These are phyloP conservation scores for Caprella mutica DNA, from an alignment of 2,888 invertebrate genomes.

Conservation along the genomic window DNA sequence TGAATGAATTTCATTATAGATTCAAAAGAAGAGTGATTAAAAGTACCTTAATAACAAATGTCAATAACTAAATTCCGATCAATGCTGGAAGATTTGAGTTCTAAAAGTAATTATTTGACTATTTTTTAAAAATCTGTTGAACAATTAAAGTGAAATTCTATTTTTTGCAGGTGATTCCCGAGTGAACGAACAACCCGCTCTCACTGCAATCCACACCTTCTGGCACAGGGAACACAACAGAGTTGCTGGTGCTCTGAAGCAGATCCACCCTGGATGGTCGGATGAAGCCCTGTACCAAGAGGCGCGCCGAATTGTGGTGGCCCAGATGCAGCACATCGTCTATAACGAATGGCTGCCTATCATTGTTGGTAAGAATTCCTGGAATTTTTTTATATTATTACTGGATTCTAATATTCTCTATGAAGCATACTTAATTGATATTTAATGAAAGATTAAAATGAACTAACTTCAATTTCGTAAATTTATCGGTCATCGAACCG, in stretches of 20 bases:
- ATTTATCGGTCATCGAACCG: no score
- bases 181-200: slow-evolving; percentile 50
- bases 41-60: not conserved
- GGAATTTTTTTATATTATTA: no score
- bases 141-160: not conserved
- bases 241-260: slow-evolving; percentile 40
- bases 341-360: slow-evolving; percentile 48
- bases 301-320: slow-evolving; percentile 44
- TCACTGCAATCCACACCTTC: slow-evolving; percentile 60
- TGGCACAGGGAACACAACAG: slow-evolving; percentile 48
- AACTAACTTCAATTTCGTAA: no score
- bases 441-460: no score
- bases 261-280: slow-evolving; percentile 44
- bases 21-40: not conserved
- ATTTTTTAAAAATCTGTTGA: not conserved
- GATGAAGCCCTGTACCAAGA: slow-evolving; percentile 47
- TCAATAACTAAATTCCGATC: not conserved
- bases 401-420: no score
- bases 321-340: slow-evolving; percentile 47
- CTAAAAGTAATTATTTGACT: no score
- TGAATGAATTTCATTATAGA: no score
- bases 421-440: no score
- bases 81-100: not conserved
- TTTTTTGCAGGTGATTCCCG: slow-evolving; percentile 42
- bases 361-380: slow-evolving; percentile 43